Percentiles rank a stretch among this genome's conserved stretches.
These are phyloP conservation scores for Luscinia megarhynchos DNA, from an alignment of 2,797 vertebrate species.

Conservation along the genomic window DNA sequence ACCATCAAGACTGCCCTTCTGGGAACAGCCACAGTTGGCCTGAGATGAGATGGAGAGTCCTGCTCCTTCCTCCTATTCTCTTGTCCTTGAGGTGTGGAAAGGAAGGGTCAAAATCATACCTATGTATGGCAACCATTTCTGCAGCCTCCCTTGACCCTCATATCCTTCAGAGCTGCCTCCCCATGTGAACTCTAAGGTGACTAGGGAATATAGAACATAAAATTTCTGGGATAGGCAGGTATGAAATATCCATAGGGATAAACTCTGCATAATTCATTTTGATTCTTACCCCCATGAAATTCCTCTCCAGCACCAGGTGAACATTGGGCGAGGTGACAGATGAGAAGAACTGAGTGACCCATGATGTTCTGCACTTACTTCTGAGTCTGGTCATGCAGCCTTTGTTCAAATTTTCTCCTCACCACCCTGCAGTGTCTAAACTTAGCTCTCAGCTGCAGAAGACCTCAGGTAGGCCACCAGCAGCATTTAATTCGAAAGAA, in stretches of 20 bases:
- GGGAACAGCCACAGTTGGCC: background rate
- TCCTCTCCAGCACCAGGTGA: background rate
- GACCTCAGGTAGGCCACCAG: slow-evolving; percentile 34
- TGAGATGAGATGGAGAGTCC: background rate
- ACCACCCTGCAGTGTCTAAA: background rate
- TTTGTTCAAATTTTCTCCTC: slow-evolving; percentile 4
- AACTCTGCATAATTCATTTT: background rate
- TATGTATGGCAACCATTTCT: background rate
- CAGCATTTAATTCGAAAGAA: slow-evolving; percentile 42
- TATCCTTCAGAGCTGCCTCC: background rate
- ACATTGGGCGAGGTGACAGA: fast-evolving
- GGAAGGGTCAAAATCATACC: background rate
- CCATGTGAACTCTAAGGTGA: background rate
- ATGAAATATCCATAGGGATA: background rate
- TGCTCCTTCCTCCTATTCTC: background rate
- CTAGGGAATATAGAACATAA: background rate
- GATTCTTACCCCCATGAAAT: background rate
- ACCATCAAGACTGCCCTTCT: background rate
- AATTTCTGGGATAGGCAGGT: background rate
- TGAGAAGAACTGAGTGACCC: background rate
- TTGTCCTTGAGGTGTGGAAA: background rate
- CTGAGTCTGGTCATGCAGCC: background rate
- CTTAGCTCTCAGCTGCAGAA: slow-evolving; percentile 17
- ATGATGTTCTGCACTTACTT: background rate
- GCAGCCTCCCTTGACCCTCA: background rate